Evolutionary conservation across 1,140 invertebrate species (phyloP), one percentile per base, ranked within the genome.

Genomic region (Maniola jurtina): DNA sequence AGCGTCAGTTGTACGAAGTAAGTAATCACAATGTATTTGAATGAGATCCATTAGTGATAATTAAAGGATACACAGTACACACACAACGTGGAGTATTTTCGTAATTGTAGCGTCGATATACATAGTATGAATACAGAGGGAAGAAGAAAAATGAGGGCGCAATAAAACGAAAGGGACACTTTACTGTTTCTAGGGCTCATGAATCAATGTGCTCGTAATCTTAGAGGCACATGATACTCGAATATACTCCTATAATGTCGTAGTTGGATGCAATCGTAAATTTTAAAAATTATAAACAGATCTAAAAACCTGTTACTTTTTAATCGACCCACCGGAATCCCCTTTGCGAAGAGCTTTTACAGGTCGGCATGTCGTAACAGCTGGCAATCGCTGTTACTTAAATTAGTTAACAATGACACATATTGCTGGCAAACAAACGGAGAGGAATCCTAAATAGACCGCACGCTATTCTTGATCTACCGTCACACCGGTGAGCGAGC

Each of bases 331-430:
- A 77, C 77, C 68, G 72, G 72, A 79, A 71, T 71, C 64, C 70
- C 74, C 72, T 70, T 45, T 73, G 61, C 66, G 62, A 66, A 73
- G 66, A 68, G 67, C 56, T 77, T 63, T 73, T 71, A 77, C 74
- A 76, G 69, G 70, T 69, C 61, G 66, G 48, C 52, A 62, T 90
- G 80, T 89, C 79, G 85, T 89, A 90, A 90, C 77, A 85, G 76
- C 88, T 90, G 86, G 88, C 88, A 86, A 78, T 71, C 72, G 80
- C 72, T 73, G 86, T 87, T 88, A 90, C 88, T 90, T 86, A 88
- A 88, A 90, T 90, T 90, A 90, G 88, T 90, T 90, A 90, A 90
- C 88, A 90, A 90, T 90, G 88, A 90, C 88, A 90, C 88, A 90
- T 90, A 83, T 90, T 78, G 86, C 88, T 90, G 88, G 88, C 86